Evolutionary conservation across 2,888 invertebrate genomes (phyloP).

Genomic region (Brachylomia viminalis): DNA sequence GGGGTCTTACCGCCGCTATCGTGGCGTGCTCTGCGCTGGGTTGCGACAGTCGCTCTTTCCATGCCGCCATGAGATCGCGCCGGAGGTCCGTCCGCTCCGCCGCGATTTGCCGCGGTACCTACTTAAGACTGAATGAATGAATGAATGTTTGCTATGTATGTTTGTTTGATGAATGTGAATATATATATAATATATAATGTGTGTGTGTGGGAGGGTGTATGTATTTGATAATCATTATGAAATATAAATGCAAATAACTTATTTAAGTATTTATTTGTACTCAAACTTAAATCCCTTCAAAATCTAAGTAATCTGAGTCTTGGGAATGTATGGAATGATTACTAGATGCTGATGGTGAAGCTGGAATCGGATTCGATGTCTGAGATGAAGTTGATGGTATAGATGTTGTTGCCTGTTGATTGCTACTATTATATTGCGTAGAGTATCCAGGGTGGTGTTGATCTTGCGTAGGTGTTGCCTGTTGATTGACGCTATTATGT

Average conservation of each 20-base stretch:
- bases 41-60: too few relatives aligned
- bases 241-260: slow-evolving; percentile 63
- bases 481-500: slow-evolving; percentile 64
- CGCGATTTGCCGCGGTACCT: too few relatives aligned
- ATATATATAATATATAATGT: slow-evolving; percentile 46
- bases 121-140: slow-evolving; percentile 55
- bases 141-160: slow-evolving; percentile 53
- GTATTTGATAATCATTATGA: slow-evolving; percentile 59
- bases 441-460: slow-evolving; percentile 66
- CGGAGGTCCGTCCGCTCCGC: too few relatives aligned
- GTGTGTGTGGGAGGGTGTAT: slow-evolving; percentile 49
- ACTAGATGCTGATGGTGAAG: slow-evolving; percentile 65
- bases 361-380: slow-evolving; percentile 57
- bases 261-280: slow-evolving; percentile 67
- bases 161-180: slow-evolving; percentile 52
- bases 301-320: slow-evolving; percentile 65
- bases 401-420: slow-evolving; percentile 64
- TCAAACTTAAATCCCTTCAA: slow-evolving; percentile 68
- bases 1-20: too few relatives aligned
- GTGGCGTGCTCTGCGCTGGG: too few relatives aligned
- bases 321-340: slow-evolving; percentile 63
- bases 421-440: slow-evolving; percentile 60
- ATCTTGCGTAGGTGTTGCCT: slow-evolving; percentile 68
- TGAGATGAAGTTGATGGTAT: too few relatives aligned
- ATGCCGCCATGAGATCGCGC: too few relatives aligned